Evolutionary conservation across 2,888 invertebrate species (phyloP).

Genomic region (Platerodrilus igneus): DNA sequence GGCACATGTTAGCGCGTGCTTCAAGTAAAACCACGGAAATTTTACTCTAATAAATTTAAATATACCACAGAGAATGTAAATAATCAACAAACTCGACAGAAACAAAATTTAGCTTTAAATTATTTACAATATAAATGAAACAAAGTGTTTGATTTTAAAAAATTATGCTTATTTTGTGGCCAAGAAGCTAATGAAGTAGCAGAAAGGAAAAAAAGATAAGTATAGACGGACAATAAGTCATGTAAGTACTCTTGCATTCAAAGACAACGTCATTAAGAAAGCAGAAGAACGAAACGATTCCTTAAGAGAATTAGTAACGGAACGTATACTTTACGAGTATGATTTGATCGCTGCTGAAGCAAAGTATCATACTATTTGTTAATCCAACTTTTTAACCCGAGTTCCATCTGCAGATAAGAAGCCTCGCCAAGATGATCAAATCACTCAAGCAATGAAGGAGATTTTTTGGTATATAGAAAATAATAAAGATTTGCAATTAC

Average conservation of each 20-base stretch:
- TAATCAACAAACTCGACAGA: too few relatives aligned
- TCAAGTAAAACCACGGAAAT: too few relatives aligned
- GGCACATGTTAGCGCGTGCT: too few relatives aligned
- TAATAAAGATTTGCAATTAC: slow-evolving; percentile 39
- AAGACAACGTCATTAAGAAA: slow-evolving; percentile 38
- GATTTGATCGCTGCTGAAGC: slow-evolving; percentile 33
- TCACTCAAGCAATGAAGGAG: slow-evolving; percentile 40
- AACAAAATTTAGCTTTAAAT: too few relatives aligned
- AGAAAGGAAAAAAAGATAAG: too few relatives aligned
- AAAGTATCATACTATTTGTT: slow-evolving; percentile 41
- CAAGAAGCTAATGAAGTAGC: slow-evolving; percentile 30
- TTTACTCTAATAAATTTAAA: too few relatives aligned
- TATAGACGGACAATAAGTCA: slow-evolving; percentile 35
- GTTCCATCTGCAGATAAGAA: slow-evolving; percentile 36
- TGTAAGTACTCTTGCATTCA: slow-evolving; percentile 37
- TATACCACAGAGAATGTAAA: too few relatives aligned
- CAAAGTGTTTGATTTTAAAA: slow-evolving; percentile 32
- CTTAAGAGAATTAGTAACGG: slow-evolving; percentile 35
- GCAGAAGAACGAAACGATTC: slow-evolving; percentile 38
- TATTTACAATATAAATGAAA: too few relatives aligned
- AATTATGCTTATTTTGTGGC: slow-evolving; percentile 38
- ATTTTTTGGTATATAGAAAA: slow-evolving; percentile 35
- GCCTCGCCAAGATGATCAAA: slow-evolving; percentile 39
- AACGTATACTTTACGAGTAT: slow-evolving; percentile 24
- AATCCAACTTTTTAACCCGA: slow-evolving; percentile 36